Evolutionary conservation across 2,797 vertebrate genomes (phyloP).

Genomic region (Acanthurus lineatus): DNA sequence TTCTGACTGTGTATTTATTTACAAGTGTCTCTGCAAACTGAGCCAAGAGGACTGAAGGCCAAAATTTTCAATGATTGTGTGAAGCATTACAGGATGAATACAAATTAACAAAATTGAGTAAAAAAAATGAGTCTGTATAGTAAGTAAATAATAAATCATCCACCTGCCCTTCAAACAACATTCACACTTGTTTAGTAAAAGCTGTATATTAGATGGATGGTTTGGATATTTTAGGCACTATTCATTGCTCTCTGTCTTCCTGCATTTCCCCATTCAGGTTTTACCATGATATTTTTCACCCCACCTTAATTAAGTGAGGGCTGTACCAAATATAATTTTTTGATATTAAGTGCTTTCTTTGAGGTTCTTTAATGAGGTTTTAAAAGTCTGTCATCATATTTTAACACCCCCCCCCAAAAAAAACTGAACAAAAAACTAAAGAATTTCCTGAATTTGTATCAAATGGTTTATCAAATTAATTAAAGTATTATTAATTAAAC

Average conservation of each 20-base stretch:
- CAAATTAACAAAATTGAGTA: slow-evolving; percentile 38
- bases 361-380: too few relatives aligned
- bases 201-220: neutral
- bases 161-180: neutral
- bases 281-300: neutral
- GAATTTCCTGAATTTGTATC: too few relatives aligned
- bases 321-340: too few relatives aligned
- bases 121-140: slow-evolving; percentile 30
- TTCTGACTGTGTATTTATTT: slow-evolving; percentile 63
- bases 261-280: neutral
- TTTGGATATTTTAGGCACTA: neutral
- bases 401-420: too few relatives aligned
- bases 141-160: slow-evolving; percentile 21
- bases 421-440: too few relatives aligned
- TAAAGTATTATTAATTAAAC: too few relatives aligned
- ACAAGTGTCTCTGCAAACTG: slow-evolving; percentile 57
- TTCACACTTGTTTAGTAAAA: neutral
- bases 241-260: neutral
- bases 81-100: slow-evolving; percentile 52
- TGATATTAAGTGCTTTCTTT: too few relatives aligned
- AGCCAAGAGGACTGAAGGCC: slow-evolving; percentile 73
- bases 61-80: slow-evolving; percentile 59
- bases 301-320: neutral
- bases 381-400: too few relatives aligned
- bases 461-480: too few relatives aligned